phyloP scores from a whole-genome alignment of 2,888 invertebrate species.

The Pterostichus niger region DNA sequence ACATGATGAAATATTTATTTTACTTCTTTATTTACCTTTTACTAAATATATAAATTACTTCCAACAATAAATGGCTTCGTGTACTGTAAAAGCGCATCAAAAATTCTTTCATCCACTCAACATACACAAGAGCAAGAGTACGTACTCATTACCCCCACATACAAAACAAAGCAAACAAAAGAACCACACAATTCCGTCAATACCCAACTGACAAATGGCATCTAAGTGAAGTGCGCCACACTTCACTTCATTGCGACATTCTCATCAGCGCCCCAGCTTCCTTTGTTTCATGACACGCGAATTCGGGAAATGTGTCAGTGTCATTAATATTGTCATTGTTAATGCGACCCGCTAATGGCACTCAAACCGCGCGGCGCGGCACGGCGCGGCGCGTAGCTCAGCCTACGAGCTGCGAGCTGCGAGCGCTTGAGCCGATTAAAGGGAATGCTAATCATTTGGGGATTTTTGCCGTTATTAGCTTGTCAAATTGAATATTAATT shows the following conservation, averaged over 20 bases:
- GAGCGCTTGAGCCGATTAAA: slow-evolving; percentile 46
- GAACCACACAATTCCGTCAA: slow-evolving; percentile 26
- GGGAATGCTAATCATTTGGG: slow-evolving; percentile 55
- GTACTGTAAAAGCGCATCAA: too few species aligned
- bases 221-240: slow-evolving; percentile 49
- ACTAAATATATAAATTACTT: too few species aligned
- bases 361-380: slow-evolving; percentile 12
- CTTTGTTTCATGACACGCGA: slow-evolving; percentile 64
- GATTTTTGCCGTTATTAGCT: slow-evolving; percentile 61
- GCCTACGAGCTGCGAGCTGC: too few species aligned
- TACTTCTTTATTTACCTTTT: too few species aligned
- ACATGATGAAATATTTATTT: too few species aligned
- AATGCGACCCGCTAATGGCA: slow-evolving; percentile 60
- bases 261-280: slow-evolving; percentile 32
- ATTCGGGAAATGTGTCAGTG: slow-evolving; percentile 65
- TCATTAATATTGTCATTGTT: slow-evolving; percentile 63
- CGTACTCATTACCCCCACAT: neutral
- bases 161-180: slow-evolving; percentile 33
- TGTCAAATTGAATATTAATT: slow-evolving; percentile 60
- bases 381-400: neutral
- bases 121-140: too few species aligned
- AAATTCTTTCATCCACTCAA: too few species aligned
- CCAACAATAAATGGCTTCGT: too few species aligned
- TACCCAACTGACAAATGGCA: slow-evolving; percentile 53
- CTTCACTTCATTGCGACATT: slow-evolving; percentile 45